phyloP scores from a whole-genome alignment of 2,888 invertebrate genomes.

The Mythimna loreyi region DNA sequence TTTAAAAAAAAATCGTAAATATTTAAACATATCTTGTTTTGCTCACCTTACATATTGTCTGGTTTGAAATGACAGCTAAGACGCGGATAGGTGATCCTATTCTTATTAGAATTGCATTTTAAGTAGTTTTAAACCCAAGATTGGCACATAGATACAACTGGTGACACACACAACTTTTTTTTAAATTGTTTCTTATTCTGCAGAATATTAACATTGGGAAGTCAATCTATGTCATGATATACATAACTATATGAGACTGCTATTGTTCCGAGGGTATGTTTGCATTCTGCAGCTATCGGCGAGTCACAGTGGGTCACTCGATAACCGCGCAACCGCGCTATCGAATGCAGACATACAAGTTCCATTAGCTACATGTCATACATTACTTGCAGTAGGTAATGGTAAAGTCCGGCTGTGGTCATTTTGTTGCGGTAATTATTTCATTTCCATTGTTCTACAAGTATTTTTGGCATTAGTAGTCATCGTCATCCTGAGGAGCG shows the following conservation, averaged over 20 bases:
- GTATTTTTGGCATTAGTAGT: conserved; percentile 11
- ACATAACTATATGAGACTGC: conserved; percentile 33
- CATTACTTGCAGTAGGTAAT: conserved; percentile 38
- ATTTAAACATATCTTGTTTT: too few species aligned
- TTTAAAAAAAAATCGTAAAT: too few species aligned
- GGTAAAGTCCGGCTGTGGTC: conserved; percentile 52
- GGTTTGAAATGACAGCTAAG: too few species aligned
- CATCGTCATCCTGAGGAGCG: neutral
- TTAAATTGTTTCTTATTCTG: conserved; percentile 20
- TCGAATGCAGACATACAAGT: conserved; percentile 54
- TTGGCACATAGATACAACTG: too few species aligned
- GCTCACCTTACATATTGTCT: too few species aligned
- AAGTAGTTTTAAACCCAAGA: too few species aligned
- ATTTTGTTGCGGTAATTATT: conserved; percentile 37
- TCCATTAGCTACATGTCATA: conserved; percentile 54
- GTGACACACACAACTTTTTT: neutral
- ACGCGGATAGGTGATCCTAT: too few species aligned
- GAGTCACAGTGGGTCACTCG: conserved; percentile 71
- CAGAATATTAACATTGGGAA: conserved; percentile 22
- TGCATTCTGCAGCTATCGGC: conserved; percentile 59
- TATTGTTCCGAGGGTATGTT: conserved; percentile 52
- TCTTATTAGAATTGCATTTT: too few species aligned
- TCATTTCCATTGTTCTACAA: conserved; percentile 40
- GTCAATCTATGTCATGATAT: conserved; percentile 31
- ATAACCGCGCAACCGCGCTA: conserved; percentile 67